These are phyloP conservation scores for Drosophila neonasuta DNA, from an alignment of 2,888 invertebrate species.

Conservation along the genomic window DNA sequence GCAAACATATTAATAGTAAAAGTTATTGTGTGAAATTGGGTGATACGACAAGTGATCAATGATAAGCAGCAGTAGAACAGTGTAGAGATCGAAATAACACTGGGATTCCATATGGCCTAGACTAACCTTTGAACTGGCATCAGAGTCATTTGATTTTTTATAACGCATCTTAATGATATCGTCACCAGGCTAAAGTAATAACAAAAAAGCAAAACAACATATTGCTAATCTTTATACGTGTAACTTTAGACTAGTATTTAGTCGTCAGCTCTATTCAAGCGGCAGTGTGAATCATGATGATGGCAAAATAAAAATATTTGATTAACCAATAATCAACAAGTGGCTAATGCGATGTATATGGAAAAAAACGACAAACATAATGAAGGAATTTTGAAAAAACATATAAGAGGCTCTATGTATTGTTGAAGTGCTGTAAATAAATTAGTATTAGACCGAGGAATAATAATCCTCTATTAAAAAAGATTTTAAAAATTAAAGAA, in stretches of 20 bases:
- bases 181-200: slow-evolving; percentile 36
- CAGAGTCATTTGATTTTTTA: slow-evolving; percentile 2
- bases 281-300: slow-evolving; percentile 31
- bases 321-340: slow-evolving; percentile 35
- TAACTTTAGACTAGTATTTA: slow-evolving; percentile 12
- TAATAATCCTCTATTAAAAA: slow-evolving; percentile 5
- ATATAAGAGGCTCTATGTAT: slow-evolving; percentile 15
- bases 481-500: slow-evolving; percentile 18
- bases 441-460: slow-evolving; percentile 6
- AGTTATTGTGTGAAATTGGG: slow-evolving; percentile 28
- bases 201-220: slow-evolving; percentile 22
- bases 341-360: slow-evolving; percentile 17
- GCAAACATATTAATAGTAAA: slow-evolving; percentile 5
- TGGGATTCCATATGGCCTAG: slow-evolving; percentile 11
- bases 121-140: slow-evolving; percentile 33
- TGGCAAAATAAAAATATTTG: slow-evolving; percentile 43
- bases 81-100: slow-evolving; percentile 22
- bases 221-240: slow-evolving; percentile 22
- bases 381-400: background rate
- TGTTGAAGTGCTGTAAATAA: slow-evolving; percentile 2
- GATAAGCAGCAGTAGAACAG: slow-evolving; percentile 21
- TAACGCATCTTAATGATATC: slow-evolving; percentile 26
- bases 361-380: slow-evolving; percentile 1
- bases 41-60: slow-evolving; percentile 29
- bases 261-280: background rate